phyloP scores from a whole-genome alignment of 2,797 vertebrate species.

The Perodicticus potto region DNA sequence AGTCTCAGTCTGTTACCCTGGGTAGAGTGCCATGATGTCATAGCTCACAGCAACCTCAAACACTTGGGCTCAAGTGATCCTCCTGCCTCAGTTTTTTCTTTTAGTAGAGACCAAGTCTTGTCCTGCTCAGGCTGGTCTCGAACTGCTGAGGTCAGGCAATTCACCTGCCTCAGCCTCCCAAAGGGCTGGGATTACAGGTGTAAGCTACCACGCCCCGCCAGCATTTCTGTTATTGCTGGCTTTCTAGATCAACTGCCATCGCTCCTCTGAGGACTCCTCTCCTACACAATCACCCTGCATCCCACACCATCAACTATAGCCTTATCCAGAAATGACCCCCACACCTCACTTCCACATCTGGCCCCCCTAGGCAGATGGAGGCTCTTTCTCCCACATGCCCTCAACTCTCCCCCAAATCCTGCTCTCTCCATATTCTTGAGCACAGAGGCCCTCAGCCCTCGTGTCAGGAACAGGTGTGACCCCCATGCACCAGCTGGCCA shows the following conservation, averaged over 20 bases:
- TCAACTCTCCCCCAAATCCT: background rate
- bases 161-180: too few species aligned
- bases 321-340: background rate
- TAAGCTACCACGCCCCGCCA: too few species aligned
- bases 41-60: too few species aligned
- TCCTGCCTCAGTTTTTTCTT: too few species aligned
- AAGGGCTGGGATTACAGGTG: too few species aligned
- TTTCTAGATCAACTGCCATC: background rate
- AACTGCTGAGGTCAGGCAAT: too few species aligned
- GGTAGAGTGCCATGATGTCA: too few species aligned
- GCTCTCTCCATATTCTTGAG: background rate
- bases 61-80: too few species aligned
- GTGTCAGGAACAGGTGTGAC: background rate
- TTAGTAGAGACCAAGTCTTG: too few species aligned
- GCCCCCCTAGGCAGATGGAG: background rate
- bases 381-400: background rate
- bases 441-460: background rate
- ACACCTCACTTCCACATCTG: background rate
- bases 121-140: too few species aligned
- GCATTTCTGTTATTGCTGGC: background rate
- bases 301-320: background rate
- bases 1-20: too few species aligned
- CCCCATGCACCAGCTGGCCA: too few species aligned
- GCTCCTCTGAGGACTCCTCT: background rate
- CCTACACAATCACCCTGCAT: fast-evolving